Evolutionary conservation across 2,888 invertebrate genomes (phyloP).

Genomic region (Ophion costatus): DNA sequence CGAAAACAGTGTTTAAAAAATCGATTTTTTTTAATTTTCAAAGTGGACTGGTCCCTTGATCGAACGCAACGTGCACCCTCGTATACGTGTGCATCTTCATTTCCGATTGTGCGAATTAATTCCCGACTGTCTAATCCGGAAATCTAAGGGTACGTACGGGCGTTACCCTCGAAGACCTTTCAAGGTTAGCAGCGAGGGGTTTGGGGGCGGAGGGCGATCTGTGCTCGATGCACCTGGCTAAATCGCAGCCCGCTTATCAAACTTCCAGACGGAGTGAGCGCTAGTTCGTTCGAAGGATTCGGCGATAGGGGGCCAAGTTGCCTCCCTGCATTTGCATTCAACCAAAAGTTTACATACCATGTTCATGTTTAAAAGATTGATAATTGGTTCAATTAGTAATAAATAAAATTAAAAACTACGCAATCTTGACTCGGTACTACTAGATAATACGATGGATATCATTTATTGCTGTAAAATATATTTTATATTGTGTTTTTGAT

Average conservation of each 20-base stretch:
- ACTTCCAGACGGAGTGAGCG: conserved; percentile 65
- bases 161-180: conserved; percentile 1
- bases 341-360: too few species aligned
- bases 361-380: too few species aligned
- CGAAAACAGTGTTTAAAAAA: too few species aligned
- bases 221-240: conserved; percentile 52
- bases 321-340: conserved; percentile 74
- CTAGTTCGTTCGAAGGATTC: conserved; percentile 16
- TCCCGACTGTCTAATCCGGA: conserved; percentile 69
- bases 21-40: too few species aligned
- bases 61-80: conserved; percentile 30
- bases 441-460: too few species aligned
- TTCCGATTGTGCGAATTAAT: conserved; percentile 60
- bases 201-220: not conserved
- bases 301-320: conserved; percentile 62
- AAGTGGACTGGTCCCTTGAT: too few species aligned
- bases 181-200: not conserved
- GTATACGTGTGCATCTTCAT: conserved; percentile 4
- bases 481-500: too few species aligned
- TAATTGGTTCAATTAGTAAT: too few species aligned
- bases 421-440: too few species aligned
- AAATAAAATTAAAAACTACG: too few species aligned
- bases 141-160: conserved; percentile 59
- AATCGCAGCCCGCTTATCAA: conserved; percentile 73
- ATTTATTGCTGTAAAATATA: too few species aligned